These are phyloP conservation scores for Leptodactylus fuscus DNA, from an alignment of 2,113 vertebrate genomes.

Conservation along the genomic window DNA sequence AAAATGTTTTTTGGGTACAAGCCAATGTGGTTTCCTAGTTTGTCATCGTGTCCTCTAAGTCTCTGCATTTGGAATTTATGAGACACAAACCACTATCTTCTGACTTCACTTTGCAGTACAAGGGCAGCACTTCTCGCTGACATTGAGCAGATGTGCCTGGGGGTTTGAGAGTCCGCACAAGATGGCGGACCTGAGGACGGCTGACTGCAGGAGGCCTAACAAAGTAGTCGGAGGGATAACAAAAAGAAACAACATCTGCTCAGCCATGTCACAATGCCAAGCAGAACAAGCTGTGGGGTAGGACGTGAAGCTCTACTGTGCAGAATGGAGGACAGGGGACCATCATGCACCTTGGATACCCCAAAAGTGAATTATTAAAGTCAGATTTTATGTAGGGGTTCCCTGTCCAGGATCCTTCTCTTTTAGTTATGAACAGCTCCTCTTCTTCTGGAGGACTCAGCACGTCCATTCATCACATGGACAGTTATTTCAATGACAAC, in stretches of 20 bases:
- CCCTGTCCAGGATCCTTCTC: too few relatives aligned
- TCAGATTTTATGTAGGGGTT: too few relatives aligned
- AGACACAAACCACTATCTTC: not conserved
- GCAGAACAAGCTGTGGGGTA: not conserved
- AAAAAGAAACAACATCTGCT: not conserved
- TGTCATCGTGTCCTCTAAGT: conserved; percentile 23
- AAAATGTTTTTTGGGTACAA: conserved; percentile 25
- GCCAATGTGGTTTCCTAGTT: conserved; percentile 1
- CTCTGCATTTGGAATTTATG: not conserved
- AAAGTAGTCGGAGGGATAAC: not conserved
- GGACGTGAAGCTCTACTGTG: not conserved
- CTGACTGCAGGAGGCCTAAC: not conserved
- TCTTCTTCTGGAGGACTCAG: too few relatives aligned
- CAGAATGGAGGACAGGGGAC: too few relatives aligned
- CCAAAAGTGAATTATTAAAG: too few relatives aligned
- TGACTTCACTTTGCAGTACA: not conserved
- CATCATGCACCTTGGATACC: too few relatives aligned
- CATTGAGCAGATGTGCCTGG: conserved; percentile 19
- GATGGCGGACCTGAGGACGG: not conserved
- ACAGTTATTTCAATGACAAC: too few relatives aligned
- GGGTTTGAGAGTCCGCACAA: not conserved
- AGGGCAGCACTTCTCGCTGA: conserved; percentile 18
- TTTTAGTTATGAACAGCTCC: too few relatives aligned
- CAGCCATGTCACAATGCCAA: conserved; percentile 3
- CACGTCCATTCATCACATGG: too few relatives aligned